Conservation (phyloP, 1,140 invertebrate genomes). For the Babylonia areolata region DNA sequence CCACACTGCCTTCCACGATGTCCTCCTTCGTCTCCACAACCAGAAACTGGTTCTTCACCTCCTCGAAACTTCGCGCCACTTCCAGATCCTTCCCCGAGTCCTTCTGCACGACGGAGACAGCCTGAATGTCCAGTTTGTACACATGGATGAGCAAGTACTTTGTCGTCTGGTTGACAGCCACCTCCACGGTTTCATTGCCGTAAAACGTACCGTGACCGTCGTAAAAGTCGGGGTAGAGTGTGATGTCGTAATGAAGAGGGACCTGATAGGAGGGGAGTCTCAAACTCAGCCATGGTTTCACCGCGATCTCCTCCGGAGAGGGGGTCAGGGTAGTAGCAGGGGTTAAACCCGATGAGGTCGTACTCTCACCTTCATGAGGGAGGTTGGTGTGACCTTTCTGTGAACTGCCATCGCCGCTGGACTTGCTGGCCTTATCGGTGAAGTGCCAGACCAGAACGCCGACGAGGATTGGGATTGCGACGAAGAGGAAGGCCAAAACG, state of each 20-base stretch:
- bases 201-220: slow-evolving; percentile 63
- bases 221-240: slow-evolving; percentile 82
- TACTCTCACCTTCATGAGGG: not conserved
- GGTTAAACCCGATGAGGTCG: not conserved
- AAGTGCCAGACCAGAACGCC: slow-evolving; percentile 63
- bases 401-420: not conserved
- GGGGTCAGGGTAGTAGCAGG: slow-evolving; percentile 31
- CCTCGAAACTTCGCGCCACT: slow-evolving; percentile 75
- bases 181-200: slow-evolving; percentile 69
- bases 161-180: slow-evolving; percentile 66
- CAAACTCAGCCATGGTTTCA: slow-evolving; percentile 70
- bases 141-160: slow-evolving; percentile 75
- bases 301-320: slow-evolving; percentile 48
- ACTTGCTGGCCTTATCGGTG: slow-evolving; percentile 35
- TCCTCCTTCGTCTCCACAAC: slow-evolving; percentile 78
- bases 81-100: slow-evolving; percentile 49
- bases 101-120: slow-evolving; percentile 51
- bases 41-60: slow-evolving; percentile 82
- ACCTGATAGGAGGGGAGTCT: slow-evolving; percentile 82
- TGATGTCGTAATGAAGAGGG: slow-evolving; percentile 86
- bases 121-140: slow-evolving; percentile 71
- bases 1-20: slow-evolving; percentile 73
- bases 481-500: slow-evolving; percentile 52
- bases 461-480: slow-evolving; percentile 57
- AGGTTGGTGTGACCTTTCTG: not conserved